These are phyloP conservation scores for Nothobranchius furzeri DNA, from an alignment of 2,113 vertebrate species.

Conservation along the genomic window DNA sequence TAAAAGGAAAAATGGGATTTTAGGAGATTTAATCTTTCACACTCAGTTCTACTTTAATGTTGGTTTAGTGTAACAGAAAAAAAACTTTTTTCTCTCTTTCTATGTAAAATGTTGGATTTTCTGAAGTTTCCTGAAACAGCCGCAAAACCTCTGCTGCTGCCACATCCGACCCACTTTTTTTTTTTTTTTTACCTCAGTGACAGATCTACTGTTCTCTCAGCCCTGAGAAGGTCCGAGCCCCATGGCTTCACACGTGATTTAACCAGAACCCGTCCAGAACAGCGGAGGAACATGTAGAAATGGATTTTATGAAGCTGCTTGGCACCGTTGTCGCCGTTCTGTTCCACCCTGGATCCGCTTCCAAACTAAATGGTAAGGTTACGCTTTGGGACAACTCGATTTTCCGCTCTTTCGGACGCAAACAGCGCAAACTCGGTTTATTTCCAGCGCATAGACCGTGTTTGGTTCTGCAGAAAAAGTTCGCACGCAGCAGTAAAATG, in stretches of 20 bases:
- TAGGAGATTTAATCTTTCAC: neutral
- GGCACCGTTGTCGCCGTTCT: constrained; percentile 74
- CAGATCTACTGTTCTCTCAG: constrained; percentile 3
- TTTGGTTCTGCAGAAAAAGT: neutral
- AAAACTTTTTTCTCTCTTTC: neutral
- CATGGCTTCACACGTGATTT: neutral
- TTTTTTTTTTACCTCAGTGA: constrained; percentile 7
- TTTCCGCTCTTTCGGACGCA: too few relatives aligned
- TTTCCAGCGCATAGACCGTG: too few relatives aligned
- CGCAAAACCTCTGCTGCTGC: constrained; percentile 53
- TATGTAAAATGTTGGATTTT: constrained; percentile 17
- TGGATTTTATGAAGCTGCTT: constrained; percentile 79
- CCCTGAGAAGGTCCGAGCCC: neutral
- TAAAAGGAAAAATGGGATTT: constrained; percentile 31
- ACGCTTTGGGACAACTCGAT: neutral
- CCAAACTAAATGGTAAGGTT: constrained; percentile 74
- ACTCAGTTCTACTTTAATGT: too few relatives aligned
- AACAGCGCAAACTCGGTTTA: neutral
- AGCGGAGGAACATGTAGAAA: constrained; percentile 73
- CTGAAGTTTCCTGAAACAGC: constrained; percentile 11
- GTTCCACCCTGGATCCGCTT: constrained; percentile 68
- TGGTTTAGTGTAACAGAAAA: too few relatives aligned
- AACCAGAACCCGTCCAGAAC: neutral
- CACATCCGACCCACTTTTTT: constrained; percentile 40
- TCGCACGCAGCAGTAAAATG: neutral